A percentile compares a stretch with the other conserved stretches of the same genome.
These are phyloP conservation scores for Caenorhabditis remanei DNA, from an alignment of 1,140 invertebrate genomes.

Conservation along the genomic window DNA sequence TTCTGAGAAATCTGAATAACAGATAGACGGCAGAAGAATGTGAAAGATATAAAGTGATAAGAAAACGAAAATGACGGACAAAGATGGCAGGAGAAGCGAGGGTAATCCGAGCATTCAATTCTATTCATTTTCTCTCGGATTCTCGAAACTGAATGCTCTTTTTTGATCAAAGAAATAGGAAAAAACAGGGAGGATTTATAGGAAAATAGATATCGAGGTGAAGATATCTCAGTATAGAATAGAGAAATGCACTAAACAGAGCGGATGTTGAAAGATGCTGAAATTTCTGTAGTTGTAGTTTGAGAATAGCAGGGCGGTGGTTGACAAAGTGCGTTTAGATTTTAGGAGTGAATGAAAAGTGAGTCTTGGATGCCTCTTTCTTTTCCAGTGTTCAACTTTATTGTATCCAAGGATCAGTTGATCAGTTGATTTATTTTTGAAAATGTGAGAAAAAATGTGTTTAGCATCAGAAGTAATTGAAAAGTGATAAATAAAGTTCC, in stretches of 20 bases:
- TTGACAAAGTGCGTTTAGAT: too few species aligned
- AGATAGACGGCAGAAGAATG: not conserved
- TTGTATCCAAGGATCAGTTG: too few species aligned
- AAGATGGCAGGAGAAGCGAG: not conserved
- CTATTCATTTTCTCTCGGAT: constrained; percentile 29
- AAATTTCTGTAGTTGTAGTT: too few species aligned
- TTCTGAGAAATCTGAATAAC: constrained; percentile 3
- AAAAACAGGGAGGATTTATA: not conserved
- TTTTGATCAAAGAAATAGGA: not conserved
- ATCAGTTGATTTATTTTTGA: too few species aligned
- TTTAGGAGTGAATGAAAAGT: too few species aligned
- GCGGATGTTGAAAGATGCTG: too few species aligned
- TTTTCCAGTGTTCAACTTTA: too few species aligned
- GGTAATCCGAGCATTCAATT: constrained; percentile 48
- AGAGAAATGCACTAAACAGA: not conserved
- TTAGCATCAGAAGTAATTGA: too few species aligned
- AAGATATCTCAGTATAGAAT: not conserved
- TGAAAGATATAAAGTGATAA: constrained; percentile 30
- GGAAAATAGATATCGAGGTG: not conserved
- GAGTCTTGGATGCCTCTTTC: too few species aligned
- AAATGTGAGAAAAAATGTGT: too few species aligned
- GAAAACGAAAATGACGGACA: not conserved
- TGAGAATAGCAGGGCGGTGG: too few species aligned
- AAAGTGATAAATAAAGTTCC: too few species aligned
- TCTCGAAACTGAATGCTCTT: not conserved